A percentile compares a stretch with the other conserved stretches of the same genome.
These are phyloP conservation scores for Apostichopus parvimensis DNA, from an alignment of 35 echinoderm and acorn worm genomes.

Conservation along the genomic window DNA sequence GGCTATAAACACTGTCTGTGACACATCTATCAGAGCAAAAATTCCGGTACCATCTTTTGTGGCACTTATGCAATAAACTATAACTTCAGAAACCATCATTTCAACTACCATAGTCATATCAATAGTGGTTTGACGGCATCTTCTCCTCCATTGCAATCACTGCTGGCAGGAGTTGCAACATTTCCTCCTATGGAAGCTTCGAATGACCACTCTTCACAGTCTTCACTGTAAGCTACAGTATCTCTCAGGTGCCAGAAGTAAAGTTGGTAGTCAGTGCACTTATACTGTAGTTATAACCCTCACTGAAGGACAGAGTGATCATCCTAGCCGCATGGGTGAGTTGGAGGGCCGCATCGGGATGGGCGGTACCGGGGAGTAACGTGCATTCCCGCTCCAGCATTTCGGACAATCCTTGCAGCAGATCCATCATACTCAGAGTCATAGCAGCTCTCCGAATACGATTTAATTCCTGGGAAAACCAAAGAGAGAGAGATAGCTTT, in stretches of 20 bases:
- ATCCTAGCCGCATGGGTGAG: constrained; percentile 91
- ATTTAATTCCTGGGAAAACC: constrained; percentile 82
- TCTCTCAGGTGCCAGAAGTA: constrained; percentile 58
- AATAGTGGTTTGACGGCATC: no score
- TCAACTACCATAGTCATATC: no score
- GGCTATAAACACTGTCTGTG: no score
- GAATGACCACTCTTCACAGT: no score
- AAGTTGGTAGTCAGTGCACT: constrained; percentile 90
- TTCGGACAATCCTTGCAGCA: constrained; percentile 80
- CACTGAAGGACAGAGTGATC: constrained; percentile 68
- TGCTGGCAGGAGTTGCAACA: no score
- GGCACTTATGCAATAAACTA: no score
- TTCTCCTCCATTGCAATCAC: no score
- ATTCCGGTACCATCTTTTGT: no score
- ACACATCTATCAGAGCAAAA: no score
- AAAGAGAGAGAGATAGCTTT: not conserved
- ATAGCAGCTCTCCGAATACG: constrained; percentile 84
- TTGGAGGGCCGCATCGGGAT: constrained; percentile 90
- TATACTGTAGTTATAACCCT: constrained; percentile 79
- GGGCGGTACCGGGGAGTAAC: constrained; percentile 84
- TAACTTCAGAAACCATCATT: no score
- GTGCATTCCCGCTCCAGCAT: constrained; percentile 96
- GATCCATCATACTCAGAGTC: constrained; percentile 84
- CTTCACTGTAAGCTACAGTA: no score
- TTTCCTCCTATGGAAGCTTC: not conserved